Conservation (phyloP, 2,888 invertebrate genomes). For the Agelastica alni region DNA sequence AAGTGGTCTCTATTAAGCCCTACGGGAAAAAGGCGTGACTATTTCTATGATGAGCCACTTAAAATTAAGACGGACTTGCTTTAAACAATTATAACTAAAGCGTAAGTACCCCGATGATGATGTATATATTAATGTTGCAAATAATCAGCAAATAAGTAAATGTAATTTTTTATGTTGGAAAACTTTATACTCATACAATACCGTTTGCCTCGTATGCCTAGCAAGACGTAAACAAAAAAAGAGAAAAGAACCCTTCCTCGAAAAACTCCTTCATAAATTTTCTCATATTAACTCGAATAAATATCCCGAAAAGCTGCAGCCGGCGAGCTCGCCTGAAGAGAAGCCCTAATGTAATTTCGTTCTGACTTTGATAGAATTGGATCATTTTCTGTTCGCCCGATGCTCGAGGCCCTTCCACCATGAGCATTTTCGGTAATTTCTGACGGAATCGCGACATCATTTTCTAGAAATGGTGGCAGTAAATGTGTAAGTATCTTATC, state of each 20-base stretch:
- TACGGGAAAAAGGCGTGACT: too few relatives aligned
- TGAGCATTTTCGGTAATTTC: slow-evolving; percentile 46
- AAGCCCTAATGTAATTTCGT: slow-evolving; percentile 26
- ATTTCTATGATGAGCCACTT: too few relatives aligned
- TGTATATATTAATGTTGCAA: too few relatives aligned
- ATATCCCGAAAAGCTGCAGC: slow-evolving; percentile 29
- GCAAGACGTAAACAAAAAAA: slow-evolving; percentile 9
- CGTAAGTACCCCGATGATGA: too few relatives aligned
- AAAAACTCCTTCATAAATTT: slow-evolving; percentile 23
- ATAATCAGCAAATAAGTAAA: too few relatives aligned
- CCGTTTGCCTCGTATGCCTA: neutral
- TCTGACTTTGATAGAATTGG: slow-evolving; percentile 34
- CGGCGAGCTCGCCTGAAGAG: slow-evolving; percentile 19
- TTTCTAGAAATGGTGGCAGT: slow-evolving; percentile 44
- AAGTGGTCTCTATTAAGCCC: too few relatives aligned
- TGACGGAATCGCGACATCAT: slow-evolving; percentile 44
- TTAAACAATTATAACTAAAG: too few relatives aligned
- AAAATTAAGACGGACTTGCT: too few relatives aligned
- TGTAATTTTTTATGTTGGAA: too few relatives aligned
- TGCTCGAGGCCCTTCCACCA: slow-evolving; percentile 42
- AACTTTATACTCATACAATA: too few relatives aligned
- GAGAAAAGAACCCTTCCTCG: slow-evolving; percentile 5
- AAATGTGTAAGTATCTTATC: slow-evolving; percentile 48
- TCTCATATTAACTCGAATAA: slow-evolving; percentile 30
- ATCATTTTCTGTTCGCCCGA: slow-evolving; percentile 35